Percentiles rank a stretch among this genome's conserved stretches.
Evolutionary conservation across 2,113 vertebrate genomes (phyloP).

Genomic region (Atractosteus spatula): DNA sequence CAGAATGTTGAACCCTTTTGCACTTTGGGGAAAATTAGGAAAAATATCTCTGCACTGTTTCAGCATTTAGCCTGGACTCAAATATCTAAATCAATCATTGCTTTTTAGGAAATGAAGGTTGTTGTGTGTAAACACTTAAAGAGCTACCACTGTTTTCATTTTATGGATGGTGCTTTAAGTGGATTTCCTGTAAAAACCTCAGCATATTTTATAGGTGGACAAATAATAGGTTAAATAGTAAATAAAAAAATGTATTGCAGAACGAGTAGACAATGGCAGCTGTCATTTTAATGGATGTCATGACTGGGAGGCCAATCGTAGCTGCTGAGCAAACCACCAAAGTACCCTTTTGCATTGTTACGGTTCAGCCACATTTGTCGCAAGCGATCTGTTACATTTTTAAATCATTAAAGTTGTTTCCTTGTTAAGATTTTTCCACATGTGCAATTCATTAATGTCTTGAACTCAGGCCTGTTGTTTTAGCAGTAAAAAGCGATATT

Average conservation of each 20-base stretch:
- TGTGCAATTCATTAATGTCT: conserved; percentile 30
- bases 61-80: too few species aligned
- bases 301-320: conserved; percentile 17
- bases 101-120: neutral
- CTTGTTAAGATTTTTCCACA: conserved; percentile 20
- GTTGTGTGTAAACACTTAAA: conserved; percentile 5
- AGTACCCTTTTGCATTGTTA: conserved; percentile 10
- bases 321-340: conserved; percentile 8
- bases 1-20: too few species aligned
- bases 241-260: conserved; percentile 17
- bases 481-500: conserved; percentile 35
- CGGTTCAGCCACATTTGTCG: conserved; percentile 1
- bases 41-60: too few species aligned
- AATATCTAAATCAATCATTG: too few species aligned
- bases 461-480: conserved; percentile 30
- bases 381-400: conserved; percentile 14
- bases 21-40: too few species aligned
- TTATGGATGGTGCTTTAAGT: conserved; percentile 30
- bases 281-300: conserved; percentile 27
- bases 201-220: conserved; percentile 33
- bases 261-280: neutral
- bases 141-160: conserved; percentile 24
- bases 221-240: conserved; percentile 35
- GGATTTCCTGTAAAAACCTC: conserved; percentile 24
- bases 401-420: conserved; percentile 27